phyloP scores from a whole-genome alignment of 37 sponge, comb jelly and placozoan genomes.

The Chondrosia reniformis region DNA sequence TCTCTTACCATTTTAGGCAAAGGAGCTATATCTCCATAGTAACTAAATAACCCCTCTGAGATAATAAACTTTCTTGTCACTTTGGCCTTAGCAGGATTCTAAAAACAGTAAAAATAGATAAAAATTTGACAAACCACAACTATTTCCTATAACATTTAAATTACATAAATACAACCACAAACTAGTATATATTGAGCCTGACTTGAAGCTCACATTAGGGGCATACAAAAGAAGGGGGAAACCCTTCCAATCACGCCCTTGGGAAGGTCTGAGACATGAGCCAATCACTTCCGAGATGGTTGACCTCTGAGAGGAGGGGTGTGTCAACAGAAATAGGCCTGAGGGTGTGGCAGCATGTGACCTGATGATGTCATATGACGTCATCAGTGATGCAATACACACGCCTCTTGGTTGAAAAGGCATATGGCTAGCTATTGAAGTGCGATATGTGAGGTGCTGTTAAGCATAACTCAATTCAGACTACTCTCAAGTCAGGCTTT shows the following conservation, averaged over 20 bases:
- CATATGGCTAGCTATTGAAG: constrained; percentile 15
- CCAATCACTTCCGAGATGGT: background rate
- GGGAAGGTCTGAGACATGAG: constrained; percentile 33
- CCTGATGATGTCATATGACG: background rate
- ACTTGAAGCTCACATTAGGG: constrained; percentile 30
- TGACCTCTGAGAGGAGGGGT: constrained; percentile 1
- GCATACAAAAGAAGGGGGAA: background rate
- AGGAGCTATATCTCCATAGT: constrained; percentile 86
- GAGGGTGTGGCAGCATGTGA: background rate
- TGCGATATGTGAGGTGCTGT: constrained; percentile 31
- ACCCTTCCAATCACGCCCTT: background rate
- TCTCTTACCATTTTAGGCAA: constrained; percentile 85
- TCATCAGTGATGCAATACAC: constrained; percentile 10
- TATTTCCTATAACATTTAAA: background rate
- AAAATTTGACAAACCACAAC: constrained; percentile 12
- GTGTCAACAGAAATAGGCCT: constrained; percentile 19
- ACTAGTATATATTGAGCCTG: background rate
- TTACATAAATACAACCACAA: background rate
- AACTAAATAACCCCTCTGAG: constrained; percentile 84
- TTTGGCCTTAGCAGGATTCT: constrained; percentile 93
- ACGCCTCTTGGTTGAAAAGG: constrained; percentile 25
- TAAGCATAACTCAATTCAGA: constrained; percentile 39
- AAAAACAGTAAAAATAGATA: background rate
- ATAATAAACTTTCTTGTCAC: constrained; percentile 92
- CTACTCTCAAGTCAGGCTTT: constrained; percentile 31